Conservation (phyloP, 2,797 vertebrate genomes). For the Chaetophractus vellerosus region DNA sequence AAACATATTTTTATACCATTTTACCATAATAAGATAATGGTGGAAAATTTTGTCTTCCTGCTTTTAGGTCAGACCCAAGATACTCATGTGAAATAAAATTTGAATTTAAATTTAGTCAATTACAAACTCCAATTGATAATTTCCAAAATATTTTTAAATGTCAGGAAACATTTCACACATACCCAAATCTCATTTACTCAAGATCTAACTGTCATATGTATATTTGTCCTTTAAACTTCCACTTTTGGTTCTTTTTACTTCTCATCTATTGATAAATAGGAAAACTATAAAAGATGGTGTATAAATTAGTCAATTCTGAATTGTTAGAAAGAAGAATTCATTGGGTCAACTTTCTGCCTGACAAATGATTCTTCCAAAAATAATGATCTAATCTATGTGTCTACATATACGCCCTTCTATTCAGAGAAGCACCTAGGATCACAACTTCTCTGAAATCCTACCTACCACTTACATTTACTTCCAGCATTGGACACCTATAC, state of each 20-base stretch:
- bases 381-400: background rate
- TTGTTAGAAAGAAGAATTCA: background rate
- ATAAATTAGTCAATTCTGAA: background rate
- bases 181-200: background rate
- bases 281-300: background rate
- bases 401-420: background rate
- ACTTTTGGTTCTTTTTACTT: slow-evolving; percentile 33
- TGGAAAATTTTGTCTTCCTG: background rate
- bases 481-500: background rate
- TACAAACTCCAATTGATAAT: background rate
- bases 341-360: background rate
- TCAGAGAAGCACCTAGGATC: background rate
- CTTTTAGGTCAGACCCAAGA: slow-evolving; percentile 40
- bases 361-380: background rate
- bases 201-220: background rate
- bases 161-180: background rate
- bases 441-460: background rate
- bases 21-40: background rate
- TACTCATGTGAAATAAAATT: slow-evolving; percentile 34
- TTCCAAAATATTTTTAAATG: background rate
- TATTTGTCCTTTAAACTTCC: background rate
- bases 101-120: slow-evolving; percentile 14
- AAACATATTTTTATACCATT: background rate
- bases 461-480: background rate
- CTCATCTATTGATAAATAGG: background rate